Evolutionary conservation across 2,797 vertebrate genomes (phyloP).

Genomic region (Pampus argenteus): DNA sequence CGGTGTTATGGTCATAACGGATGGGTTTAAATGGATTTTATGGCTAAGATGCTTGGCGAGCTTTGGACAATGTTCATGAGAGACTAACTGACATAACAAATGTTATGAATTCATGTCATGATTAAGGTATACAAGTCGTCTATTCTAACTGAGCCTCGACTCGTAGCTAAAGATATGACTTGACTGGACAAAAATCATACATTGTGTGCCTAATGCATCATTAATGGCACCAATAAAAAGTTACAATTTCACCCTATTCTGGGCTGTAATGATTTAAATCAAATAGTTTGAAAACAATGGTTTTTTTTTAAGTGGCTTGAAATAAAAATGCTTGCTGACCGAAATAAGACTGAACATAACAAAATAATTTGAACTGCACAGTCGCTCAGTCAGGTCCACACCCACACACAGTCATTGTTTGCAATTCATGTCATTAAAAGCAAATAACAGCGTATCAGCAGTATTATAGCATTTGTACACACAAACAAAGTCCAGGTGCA

Average conservation of each 20-base stretch:
- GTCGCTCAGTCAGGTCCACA: conserved; percentile 37
- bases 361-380: conserved; percentile 22
- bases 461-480: conserved; percentile 37
- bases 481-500: conserved; percentile 42
- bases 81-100: conserved; percentile 42
- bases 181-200: conserved; percentile 27
- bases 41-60: conserved; percentile 47
- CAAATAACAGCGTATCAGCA: conserved; percentile 21
- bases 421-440: conserved; percentile 30
- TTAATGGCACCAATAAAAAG: conserved; percentile 3
- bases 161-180: conserved; percentile 18
- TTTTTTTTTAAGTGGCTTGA: conserved; percentile 10
- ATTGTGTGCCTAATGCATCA: conserved; percentile 30
- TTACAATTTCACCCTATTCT: conserved; percentile 20
- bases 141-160: conserved; percentile 22
- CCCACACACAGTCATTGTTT: conserved; percentile 25
- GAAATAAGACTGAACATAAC: conserved; percentile 21
- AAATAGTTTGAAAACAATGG: background rate
- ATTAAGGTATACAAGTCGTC: conserved; percentile 27
- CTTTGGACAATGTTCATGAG: conserved; percentile 48
- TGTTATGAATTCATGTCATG: conserved; percentile 54
- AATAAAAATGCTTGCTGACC: conserved; percentile 33
- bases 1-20: conserved; percentile 60
- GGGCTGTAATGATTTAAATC: conserved; percentile 15
- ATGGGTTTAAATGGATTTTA: conserved; percentile 56